Evolutionary conservation across 2,888 invertebrate genomes (phyloP).

Genomic region (Sinohyriopsis cumingii): DNA sequence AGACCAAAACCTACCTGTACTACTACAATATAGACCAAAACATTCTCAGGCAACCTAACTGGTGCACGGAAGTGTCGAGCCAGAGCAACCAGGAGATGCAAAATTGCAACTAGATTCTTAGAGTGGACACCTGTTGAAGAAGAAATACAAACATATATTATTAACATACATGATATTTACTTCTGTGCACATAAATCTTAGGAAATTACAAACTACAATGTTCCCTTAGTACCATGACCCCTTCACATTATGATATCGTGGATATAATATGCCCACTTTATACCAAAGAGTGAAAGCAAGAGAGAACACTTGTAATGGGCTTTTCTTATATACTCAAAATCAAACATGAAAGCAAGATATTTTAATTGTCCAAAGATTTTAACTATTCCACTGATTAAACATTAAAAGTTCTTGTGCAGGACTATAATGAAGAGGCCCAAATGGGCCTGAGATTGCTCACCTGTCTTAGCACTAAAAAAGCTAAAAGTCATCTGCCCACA

Average conservation of each 20-base stretch:
- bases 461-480: too few species aligned
- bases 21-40: constrained; percentile 92
- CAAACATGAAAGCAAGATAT: background rate
- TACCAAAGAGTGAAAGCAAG: background rate
- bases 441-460: too few species aligned
- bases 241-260: background rate
- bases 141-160: background rate
- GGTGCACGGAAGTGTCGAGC: constrained; percentile 95
- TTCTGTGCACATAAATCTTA: too few species aligned
- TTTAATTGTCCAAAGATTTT: too few species aligned
- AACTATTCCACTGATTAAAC: too few species aligned
- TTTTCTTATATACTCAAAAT: background rate
- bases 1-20: constrained; percentile 85
- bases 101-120: constrained; percentile 95
- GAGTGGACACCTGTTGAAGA: constrained; percentile 82
- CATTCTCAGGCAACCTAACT: constrained; percentile 95
- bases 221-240: too few species aligned
- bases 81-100: constrained; percentile 93
- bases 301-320: background rate
- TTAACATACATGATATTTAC: background rate
- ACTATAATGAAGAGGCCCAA: too few species aligned
- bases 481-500: too few species aligned
- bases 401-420: too few species aligned
- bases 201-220: too few species aligned
- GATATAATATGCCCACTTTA: background rate